Evolutionary conservation across 2,797 vertebrate species (phyloP).

Genomic region (Pelochelys cantorii): DNA sequence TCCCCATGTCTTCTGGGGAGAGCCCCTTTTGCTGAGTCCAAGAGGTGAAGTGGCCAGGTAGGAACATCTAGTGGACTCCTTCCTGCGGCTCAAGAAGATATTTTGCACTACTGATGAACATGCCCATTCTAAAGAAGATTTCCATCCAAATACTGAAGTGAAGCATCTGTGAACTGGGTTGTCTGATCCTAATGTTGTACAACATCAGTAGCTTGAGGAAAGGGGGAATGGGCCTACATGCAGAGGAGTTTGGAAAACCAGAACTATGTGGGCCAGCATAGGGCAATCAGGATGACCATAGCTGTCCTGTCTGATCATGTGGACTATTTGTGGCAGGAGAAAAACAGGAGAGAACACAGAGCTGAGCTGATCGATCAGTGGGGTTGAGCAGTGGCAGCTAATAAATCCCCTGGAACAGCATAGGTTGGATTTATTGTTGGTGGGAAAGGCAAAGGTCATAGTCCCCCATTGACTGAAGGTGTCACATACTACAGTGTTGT

Average conservation of each 20-base stretch:
- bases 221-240: no score
- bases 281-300: background rate
- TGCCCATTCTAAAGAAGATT: background rate
- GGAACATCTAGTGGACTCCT: background rate
- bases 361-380: no score
- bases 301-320: background rate
- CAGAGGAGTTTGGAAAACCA: no score
- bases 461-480: background rate
- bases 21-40: background rate
- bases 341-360: background rate
- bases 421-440: background rate
- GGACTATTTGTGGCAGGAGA: background rate
- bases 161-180: background rate
- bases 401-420: no score
- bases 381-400: background rate
- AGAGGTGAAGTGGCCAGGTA: background rate
- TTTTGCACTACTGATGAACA: background rate
- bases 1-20: background rate
- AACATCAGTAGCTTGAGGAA: no score
- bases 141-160: background rate
- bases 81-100: background rate
- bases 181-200: no score
- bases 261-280: no score
- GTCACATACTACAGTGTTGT: background rate
- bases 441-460: background rate